Conservation (phyloP, 2,888 invertebrate genomes). For the Lithosia quadra region DNA sequence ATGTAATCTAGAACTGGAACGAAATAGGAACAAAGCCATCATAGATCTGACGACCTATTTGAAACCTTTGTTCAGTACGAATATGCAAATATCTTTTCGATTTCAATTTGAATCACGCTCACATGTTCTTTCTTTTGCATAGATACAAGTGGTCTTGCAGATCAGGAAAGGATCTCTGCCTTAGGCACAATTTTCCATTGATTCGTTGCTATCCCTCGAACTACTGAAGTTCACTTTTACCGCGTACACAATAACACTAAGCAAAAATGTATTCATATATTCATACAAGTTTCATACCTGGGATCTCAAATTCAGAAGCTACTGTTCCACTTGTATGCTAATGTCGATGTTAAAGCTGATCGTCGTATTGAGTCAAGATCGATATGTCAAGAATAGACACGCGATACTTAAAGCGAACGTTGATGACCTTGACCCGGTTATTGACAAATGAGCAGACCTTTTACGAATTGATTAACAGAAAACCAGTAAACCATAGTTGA, state of each 20-base stretch:
- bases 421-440: slow-evolving; percentile 62
- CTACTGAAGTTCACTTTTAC: background rate
- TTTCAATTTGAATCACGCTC: too few relatives aligned
- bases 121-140: too few relatives aligned
- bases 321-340: slow-evolving; percentile 29
- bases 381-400: slow-evolving; percentile 57
- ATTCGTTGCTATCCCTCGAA: background rate
- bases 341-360: slow-evolving; percentile 39
- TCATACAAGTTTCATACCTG: background rate
- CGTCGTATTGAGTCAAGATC: slow-evolving; percentile 48
- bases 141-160: background rate
- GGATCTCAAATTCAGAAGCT: background rate
- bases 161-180: background rate
- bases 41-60: background rate
- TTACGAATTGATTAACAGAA: slow-evolving; percentile 1
- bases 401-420: slow-evolving; percentile 55
- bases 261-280: background rate
- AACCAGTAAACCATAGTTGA: background rate
- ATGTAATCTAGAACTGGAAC: background rate
- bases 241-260: background rate
- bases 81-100: background rate
- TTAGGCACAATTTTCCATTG: background rate
- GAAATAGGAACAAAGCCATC: background rate
- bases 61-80: background rate
- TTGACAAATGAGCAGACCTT: slow-evolving; percentile 22